Conservation (phyloP, 2,888 invertebrate species). For the Apeira syringaria region DNA sequence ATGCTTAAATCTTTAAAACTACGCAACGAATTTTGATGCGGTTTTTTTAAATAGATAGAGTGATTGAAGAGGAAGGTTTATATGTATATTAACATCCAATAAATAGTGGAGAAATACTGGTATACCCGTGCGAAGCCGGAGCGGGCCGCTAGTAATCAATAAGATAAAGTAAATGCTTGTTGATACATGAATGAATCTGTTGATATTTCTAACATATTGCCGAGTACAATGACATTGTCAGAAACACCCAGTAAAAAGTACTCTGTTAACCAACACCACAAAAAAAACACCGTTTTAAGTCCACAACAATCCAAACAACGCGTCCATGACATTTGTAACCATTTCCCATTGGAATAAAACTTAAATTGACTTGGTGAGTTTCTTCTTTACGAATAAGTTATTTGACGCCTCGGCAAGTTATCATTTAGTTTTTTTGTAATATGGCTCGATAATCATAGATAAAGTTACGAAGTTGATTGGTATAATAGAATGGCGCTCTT, state of each 20-base stretch:
- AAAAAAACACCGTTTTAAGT: conserved; percentile 8
- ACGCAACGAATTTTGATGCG: too few relatives aligned
- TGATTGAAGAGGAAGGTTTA: too few relatives aligned
- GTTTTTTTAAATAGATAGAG: too few relatives aligned
- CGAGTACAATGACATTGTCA: background rate
- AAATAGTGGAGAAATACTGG: too few relatives aligned
- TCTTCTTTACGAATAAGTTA: background rate
- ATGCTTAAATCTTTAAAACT: too few relatives aligned
- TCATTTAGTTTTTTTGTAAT: conserved; percentile 21
- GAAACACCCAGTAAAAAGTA: conserved; percentile 5
- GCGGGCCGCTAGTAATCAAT: too few relatives aligned
- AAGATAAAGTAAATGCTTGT: too few relatives aligned
- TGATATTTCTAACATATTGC: too few relatives aligned
- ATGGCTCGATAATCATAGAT: conserved; percentile 41
- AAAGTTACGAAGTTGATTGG: conserved; percentile 32
- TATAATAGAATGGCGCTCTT: too few relatives aligned
- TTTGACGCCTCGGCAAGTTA: conserved; percentile 36
- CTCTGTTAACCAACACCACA: conserved; percentile 19
- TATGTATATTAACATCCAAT: too few relatives aligned
- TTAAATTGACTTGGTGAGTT: background rate
- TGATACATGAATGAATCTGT: too few relatives aligned
- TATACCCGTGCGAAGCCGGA: too few relatives aligned
- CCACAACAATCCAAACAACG: background rate
- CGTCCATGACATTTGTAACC: conserved; percentile 4
- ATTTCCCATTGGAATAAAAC: background rate